Conservation (phyloP, 2,113 vertebrate species). For the Hypomesus transpacificus region DNA sequence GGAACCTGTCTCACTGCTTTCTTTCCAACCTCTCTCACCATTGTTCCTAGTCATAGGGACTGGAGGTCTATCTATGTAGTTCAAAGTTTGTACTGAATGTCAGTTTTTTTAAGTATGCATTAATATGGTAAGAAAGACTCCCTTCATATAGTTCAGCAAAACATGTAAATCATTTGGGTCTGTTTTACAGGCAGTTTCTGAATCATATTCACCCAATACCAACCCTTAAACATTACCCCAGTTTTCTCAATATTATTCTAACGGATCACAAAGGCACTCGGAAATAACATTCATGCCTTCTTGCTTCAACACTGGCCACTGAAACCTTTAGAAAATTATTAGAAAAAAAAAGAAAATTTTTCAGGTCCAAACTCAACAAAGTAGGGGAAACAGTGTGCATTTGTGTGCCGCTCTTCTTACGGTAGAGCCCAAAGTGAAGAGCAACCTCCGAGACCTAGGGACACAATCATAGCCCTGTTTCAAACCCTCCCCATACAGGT, state of each 20-base stretch:
- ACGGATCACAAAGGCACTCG: too few species aligned
- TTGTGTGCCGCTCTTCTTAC: background rate
- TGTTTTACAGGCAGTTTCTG: too few species aligned
- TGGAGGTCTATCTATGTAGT: too few species aligned
- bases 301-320: too few species aligned
- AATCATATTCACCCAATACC: too few species aligned
- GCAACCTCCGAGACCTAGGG: background rate
- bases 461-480: background rate
- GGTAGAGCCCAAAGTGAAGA: background rate
- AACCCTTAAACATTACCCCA: too few species aligned
- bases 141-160: too few species aligned
- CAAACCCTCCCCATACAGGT: background rate
- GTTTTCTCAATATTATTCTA: too few species aligned
- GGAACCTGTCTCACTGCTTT: slow-evolving; percentile 27
- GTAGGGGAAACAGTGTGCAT: background rate
- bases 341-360: background rate
- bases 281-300: too few species aligned
- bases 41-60: slow-evolving; percentile 21
- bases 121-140: background rate
- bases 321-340: background rate
- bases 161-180: too few species aligned
- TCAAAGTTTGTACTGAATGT: too few species aligned
- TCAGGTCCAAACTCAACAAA: background rate
- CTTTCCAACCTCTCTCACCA: slow-evolving; percentile 17
- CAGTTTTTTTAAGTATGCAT: too few species aligned